phyloP scores from a whole-genome alignment of 2,888 invertebrate genomes.

The Eudemis profundana region DNA sequence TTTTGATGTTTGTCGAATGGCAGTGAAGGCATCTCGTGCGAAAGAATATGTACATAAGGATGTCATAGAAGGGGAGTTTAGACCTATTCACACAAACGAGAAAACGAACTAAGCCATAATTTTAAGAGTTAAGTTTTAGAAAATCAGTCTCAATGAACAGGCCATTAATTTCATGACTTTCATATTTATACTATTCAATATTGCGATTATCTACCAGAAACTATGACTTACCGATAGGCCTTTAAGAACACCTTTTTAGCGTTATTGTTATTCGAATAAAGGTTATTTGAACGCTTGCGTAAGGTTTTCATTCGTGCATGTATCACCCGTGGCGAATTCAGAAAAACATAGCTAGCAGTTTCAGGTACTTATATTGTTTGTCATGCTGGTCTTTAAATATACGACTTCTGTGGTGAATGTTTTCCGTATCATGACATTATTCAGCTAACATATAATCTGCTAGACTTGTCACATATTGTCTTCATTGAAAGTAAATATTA shows the following conservation, averaged over 20 bases:
- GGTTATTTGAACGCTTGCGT: slow-evolving; percentile 2
- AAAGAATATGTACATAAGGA: slow-evolving; percentile 34
- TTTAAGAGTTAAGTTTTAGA: slow-evolving; percentile 78
- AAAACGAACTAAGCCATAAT: slow-evolving; percentile 59
- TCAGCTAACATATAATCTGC: no score
- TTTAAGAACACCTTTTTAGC: slow-evolving; percentile 14
- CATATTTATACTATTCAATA: slow-evolving; percentile 38
- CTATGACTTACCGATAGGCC: slow-evolving; percentile 16
- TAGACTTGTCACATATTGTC: no score
- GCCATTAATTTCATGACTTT: slow-evolving; percentile 74
- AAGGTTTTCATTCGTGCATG: neutral
- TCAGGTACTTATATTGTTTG: no score
- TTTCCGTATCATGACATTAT: neutral
- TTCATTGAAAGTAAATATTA: neutral
- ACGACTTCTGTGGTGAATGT: neutral
- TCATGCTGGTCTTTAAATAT: no score
- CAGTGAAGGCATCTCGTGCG: slow-evolving; percentile 41
- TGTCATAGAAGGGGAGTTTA: slow-evolving; percentile 27
- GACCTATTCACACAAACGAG: slow-evolving; percentile 52
- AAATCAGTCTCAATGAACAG: slow-evolving; percentile 85
- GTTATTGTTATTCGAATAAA: slow-evolving; percentile 9
- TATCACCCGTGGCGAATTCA: neutral
- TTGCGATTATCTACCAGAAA: slow-evolving; percentile 27
- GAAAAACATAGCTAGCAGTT: neutral
- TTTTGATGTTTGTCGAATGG: slow-evolving; percentile 15